phyloP scores from a whole-genome alignment of 2,797 vertebrate genomes.

The Hoplostethus atlanticus region DNA sequence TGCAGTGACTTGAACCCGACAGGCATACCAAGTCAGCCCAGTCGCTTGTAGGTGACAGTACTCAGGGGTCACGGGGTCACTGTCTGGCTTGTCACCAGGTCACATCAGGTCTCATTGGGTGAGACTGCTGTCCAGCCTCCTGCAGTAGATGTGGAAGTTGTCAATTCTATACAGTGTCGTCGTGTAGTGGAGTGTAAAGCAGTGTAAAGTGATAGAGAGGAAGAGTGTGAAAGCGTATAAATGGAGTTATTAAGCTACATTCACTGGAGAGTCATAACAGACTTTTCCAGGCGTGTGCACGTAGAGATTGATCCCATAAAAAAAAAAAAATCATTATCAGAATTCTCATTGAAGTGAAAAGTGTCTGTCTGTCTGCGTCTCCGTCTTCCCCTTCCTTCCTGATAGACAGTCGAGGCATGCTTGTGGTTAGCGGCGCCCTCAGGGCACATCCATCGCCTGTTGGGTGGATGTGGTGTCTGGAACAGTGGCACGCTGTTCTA shows the following conservation, averaged over 20 bases:
- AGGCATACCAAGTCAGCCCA: neutral
- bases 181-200: neutral
- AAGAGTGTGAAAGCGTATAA: neutral
- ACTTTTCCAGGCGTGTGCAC: slow-evolving; percentile 12
- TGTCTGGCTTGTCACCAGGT: neutral
- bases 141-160: too few relatives aligned
- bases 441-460: slow-evolving; percentile 46
- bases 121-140: too few relatives aligned
- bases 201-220: neutral
- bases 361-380: slow-evolving; percentile 1
- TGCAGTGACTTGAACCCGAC: neutral
- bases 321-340: slow-evolving; percentile 24
- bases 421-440: slow-evolving; percentile 51
- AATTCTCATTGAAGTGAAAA: neutral
- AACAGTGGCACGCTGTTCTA: slow-evolving; percentile 52
- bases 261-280: too few relatives aligned
- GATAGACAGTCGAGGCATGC: slow-evolving; percentile 34
- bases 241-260: neutral
- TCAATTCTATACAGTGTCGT: neutral
- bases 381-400: slow-evolving; percentile 26
- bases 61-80: too few relatives aligned
- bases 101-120: neutral
- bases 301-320: neutral
- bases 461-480: slow-evolving; percentile 47
- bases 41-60: neutral